Percentiles rank a stretch among this genome's conserved stretches.
Evolutionary conservation across 2,113 vertebrate species (phyloP).

Genomic region (Pteropus alecto): DNA sequence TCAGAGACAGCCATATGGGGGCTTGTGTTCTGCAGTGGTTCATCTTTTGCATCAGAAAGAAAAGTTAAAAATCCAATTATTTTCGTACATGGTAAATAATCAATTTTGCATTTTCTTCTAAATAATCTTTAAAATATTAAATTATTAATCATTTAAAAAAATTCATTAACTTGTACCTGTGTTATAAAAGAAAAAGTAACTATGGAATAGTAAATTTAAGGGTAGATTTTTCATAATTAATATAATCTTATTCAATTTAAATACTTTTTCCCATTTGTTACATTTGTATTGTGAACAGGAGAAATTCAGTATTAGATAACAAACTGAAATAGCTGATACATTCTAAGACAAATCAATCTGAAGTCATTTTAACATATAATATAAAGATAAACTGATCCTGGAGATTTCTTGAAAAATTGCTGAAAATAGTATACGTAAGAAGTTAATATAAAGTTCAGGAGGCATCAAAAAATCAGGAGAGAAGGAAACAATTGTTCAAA

Average conservation of each 20-base stretch:
- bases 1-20: slow-evolving; percentile 91
- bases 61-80: slow-evolving; percentile 3
- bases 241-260: neutral
- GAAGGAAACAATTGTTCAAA: neutral
- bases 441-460: neutral
- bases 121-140: neutral
- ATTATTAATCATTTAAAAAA: neutral
- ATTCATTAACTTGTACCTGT: neutral
- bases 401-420: neutral
- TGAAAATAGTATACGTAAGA: neutral
- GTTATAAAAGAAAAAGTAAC: neutral
- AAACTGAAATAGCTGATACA: neutral
- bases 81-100: neutral
- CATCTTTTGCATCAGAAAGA: slow-evolving; percentile 81
- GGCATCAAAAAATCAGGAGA: neutral
- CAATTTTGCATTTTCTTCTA: neutral
- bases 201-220: neutral
- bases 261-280: neutral
- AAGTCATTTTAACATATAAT: neutral
- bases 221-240: neutral
- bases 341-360: neutral
- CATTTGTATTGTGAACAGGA: neutral
- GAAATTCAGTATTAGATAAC: neutral
- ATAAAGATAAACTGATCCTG: neutral
- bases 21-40: slow-evolving; percentile 94